These are phyloP conservation scores for Drosophila mayaguana DNA, from an alignment of 2,888 invertebrate genomes.

Conservation along the genomic window DNA sequence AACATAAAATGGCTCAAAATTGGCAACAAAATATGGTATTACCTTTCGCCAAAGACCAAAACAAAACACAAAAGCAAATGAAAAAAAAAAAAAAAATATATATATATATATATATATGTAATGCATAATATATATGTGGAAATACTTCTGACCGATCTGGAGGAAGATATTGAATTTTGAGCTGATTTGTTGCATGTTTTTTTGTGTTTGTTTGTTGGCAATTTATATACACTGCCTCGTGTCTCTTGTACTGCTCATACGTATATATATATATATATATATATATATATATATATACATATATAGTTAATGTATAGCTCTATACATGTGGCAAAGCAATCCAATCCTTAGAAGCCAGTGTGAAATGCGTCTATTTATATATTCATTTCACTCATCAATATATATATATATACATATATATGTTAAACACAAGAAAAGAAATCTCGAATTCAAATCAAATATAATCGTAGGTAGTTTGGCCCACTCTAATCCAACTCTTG, in stretches of 20 bases:
- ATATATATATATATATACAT: conserved; percentile 13
- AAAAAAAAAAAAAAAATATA: no score
- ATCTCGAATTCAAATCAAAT: conserved; percentile 29
- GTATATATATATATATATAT: conserved; percentile 10
- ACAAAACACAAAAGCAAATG: neutral
- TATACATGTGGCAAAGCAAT: conserved; percentile 37
- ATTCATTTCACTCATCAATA: conserved; percentile 13
- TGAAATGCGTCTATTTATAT: neutral
- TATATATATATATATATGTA: neutral
- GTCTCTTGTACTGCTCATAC: conserved; percentile 54
- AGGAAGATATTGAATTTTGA: conserved; percentile 35
- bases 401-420: conserved; percentile 2
- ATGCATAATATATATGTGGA: neutral
- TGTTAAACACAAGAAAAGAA: conserved; percentile 11
- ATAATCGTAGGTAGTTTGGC: conserved; percentile 36
- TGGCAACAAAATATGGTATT: conserved; percentile 19
- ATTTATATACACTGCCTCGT: conserved; percentile 58
- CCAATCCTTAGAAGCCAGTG: conserved; percentile 11
- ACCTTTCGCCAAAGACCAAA: conserved; percentile 45
- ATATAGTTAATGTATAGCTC: conserved; percentile 5
- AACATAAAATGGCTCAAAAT: conserved; percentile 40
- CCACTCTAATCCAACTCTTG: conserved; percentile 13
- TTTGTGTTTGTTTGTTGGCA: conserved; percentile 35
- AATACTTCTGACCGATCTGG: conserved; percentile 4
- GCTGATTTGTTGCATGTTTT: conserved; percentile 16